Base-by-base conservation (phyloP, 2,113 vertebrate species). In the Engraulis encrasicolus region DNA sequence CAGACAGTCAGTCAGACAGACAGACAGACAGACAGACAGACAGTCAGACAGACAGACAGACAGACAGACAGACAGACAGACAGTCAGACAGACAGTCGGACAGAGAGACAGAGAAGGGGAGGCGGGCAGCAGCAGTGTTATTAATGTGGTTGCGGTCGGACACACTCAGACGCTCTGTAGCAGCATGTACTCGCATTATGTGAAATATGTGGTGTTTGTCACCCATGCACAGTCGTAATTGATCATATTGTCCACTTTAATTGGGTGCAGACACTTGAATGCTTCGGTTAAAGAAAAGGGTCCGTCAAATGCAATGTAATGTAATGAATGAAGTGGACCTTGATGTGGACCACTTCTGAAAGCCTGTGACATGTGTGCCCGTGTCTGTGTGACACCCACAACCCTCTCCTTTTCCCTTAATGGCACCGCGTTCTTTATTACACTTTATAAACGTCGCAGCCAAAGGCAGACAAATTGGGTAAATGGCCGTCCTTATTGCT, bases 401-500 rank as follows among this genome's bases (percentile, higher is more conserved):
- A 74, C 66, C 31, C 66, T 36, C 71, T 50, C 27, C 34, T 38
- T 19, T 14, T 50, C 27, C 34, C 52, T 19, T 14, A 52, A 78
- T n/a, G n/a, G 66, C 66, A 77, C 14, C 49, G 6, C 66, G 31
- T 37, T 50, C 50, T 77, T 36, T 50, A 78, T 81, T 81, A 34
- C 34, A 27, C 37, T 81, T 61, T 78, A 27, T 81, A 81, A 87
- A 74, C 66, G 14, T 74, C 12, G 23, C 66, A 15, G 27, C 27
- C 14, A 15, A 74, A 88, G 84, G 84, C 81, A 78, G 52, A 88
- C 87, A 88, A 85, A 90, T 82, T 86, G 84, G 84, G 80, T 86
- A 90, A 90, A 87, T 82, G 80, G 82, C 66, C 61, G 77, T 80
- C 80, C 78, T 86, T 88, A 85, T 84, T 80, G 79, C 74, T 34